Evolutionary conservation across 92 coral and sea anemone species (phyloP), one percentile per base, ranked within the genome.

Genomic region (Epizoanthus rinbou): DNA sequence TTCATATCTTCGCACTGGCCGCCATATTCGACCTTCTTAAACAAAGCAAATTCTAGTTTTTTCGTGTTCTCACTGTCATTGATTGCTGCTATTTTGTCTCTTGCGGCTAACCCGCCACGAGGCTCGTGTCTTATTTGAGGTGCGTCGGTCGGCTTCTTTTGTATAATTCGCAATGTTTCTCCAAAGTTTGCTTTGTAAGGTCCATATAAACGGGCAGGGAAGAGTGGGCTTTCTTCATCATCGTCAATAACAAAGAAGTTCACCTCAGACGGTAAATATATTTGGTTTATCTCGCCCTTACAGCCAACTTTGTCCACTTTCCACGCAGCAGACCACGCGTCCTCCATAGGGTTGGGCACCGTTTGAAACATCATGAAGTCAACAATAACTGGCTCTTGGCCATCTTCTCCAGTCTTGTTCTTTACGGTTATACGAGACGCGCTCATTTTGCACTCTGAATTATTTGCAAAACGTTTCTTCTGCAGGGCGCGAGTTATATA

Each of bases 341-440:
- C 72, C 7, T 66, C 72, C 18, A 39, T 66, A 3, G 72, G 72
- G n/a, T 28, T 10, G 16, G 19, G 43, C 15, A 66, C 41, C 43
- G 72, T 66, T 66, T 66, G 72, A 33, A 66, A 66, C 3, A 66
- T 37, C 72, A 66, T 66, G 21, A 66, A 66, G 11, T 66, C 72
- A 66, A 66, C 72, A 15, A 66, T 66, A 10, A 66, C 25, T 31
- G 72, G 72, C 5, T 66, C 47, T 41, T 66, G 47, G 19, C 18
- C 47, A 13, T 41, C 72, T 66, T 66, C 72, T 16, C 39, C 72
- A 7, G 72, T 66, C 72, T 33, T 66, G n/a, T 66, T 66, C 45
- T 23, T 28, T 15, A 66, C 47, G 2, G 72, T 66, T 8, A 66
- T 66, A 66, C 15, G 33, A 31, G 47, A 66, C 22, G 72, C 72